These are phyloP conservation scores for Tragelaphus buxtoni DNA, from an alignment of 2,113 vertebrate genomes.

Conservation along the genomic window DNA sequence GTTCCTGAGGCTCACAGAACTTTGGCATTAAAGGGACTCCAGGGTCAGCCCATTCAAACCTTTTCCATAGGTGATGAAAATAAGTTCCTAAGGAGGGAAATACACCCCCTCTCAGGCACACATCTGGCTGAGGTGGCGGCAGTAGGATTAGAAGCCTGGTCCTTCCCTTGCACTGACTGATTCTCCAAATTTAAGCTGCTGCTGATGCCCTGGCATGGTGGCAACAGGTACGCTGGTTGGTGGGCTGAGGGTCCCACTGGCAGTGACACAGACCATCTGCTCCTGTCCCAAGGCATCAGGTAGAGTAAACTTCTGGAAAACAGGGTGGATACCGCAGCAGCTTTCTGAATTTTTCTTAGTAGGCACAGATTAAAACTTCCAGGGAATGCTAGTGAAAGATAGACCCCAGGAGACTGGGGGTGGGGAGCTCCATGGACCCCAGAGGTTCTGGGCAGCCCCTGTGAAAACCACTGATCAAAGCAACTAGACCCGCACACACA, in stretches of 20 bases:
- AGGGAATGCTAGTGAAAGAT: background rate
- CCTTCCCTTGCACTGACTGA: background rate
- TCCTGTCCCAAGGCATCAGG: background rate
- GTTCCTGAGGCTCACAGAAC: background rate
- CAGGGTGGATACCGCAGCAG: background rate
- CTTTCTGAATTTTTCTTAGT: background rate
- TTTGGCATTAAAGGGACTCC: background rate
- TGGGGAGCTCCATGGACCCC: background rate
- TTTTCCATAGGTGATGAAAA: background rate
- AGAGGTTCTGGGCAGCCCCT: background rate
- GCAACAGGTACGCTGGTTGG: background rate
- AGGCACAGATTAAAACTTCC: background rate
- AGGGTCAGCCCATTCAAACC: background rate
- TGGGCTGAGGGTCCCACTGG: background rate
- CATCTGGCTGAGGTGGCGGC: background rate
- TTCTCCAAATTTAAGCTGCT: background rate
- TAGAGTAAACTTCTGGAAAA: background rate
- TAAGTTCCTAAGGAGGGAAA: background rate
- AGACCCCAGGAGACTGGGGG: background rate
- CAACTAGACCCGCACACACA: background rate
- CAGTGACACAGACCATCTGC: background rate
- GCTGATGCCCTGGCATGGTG: accelerated
- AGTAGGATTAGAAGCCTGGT: background rate
- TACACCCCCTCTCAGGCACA: background rate
- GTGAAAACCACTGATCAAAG: background rate